Percentiles rank a stretch among this genome's conserved stretches.
Evolutionary conservation across 2,113 vertebrate species (phyloP).

Genomic region (Arothron firmamentum): DNA sequence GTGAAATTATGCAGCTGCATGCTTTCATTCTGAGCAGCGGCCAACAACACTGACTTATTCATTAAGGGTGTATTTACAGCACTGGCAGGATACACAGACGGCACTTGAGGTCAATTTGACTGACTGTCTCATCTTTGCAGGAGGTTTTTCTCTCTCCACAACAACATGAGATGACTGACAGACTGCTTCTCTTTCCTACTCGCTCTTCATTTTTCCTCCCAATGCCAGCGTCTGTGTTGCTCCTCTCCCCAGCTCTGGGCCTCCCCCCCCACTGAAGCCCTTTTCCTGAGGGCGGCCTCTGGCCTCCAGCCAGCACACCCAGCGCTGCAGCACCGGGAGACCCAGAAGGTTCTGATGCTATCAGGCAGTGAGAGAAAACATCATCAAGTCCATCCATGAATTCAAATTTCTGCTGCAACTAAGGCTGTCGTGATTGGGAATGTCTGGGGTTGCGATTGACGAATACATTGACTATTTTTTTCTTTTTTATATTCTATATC

Average conservation of each 20-base stretch:
- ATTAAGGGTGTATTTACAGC: conserved; percentile 52
- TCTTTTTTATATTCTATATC: too few relatives aligned
- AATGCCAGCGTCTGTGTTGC: too few relatives aligned
- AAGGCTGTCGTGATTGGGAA: too few relatives aligned
- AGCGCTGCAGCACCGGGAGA: conserved; percentile 20
- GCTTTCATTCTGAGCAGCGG: conserved; percentile 45
- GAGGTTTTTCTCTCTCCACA: conserved; percentile 39
- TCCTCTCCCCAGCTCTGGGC: neutral
- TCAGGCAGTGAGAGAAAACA: too few relatives aligned
- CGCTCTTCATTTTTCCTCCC: conserved; percentile 14
- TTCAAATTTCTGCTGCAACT: too few relatives aligned
- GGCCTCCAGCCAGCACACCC: conserved; percentile 28
- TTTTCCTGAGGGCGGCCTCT: conserved; percentile 53
- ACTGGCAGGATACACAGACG: conserved; percentile 21
- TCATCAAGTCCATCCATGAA: too few relatives aligned
- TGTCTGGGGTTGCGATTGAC: too few relatives aligned
- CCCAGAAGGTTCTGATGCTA: too few relatives aligned
- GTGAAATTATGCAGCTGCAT: conserved; percentile 35
- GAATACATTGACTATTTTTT: too few relatives aligned
- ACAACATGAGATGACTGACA: conserved; percentile 45
- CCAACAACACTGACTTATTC: conserved; percentile 47
- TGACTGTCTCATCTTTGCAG: conserved; percentile 17
- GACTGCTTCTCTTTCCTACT: conserved; percentile 34
- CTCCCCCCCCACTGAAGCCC: conserved; percentile 47
- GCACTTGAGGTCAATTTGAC: conserved; percentile 36